Conservation (phyloP, 1,140 invertebrate genomes). For the Brachionus plicatilis region DNA sequence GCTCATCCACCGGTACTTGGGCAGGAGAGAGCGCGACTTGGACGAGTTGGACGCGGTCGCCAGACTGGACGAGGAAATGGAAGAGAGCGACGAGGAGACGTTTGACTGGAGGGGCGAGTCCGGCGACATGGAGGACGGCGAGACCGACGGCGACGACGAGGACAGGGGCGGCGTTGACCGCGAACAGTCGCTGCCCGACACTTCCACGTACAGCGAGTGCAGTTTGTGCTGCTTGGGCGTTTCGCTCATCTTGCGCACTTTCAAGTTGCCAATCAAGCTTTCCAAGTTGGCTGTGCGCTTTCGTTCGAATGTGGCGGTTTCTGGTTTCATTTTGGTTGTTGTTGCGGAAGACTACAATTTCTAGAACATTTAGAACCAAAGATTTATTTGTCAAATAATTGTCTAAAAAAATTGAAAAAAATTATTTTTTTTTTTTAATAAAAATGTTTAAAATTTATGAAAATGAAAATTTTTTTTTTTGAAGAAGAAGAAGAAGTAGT, state of each 20-base stretch:
- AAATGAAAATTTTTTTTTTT: too few relatives aligned
- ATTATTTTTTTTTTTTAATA: not conserved
- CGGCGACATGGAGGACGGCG: not conserved
- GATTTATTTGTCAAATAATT: not conserved
- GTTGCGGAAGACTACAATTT: conserved; percentile 3
- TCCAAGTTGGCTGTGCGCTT: conserved; percentile 36
- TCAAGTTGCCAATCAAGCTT: conserved; percentile 38
- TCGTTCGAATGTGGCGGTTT: not conserved
- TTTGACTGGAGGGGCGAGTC: conserved; percentile 10
- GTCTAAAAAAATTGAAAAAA: not conserved
- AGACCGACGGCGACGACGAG: not conserved
- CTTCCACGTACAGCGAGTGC: conserved; percentile 11
- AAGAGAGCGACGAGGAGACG: not conserved
- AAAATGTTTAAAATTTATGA: not conserved
- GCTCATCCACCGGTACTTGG: conserved; percentile 9
- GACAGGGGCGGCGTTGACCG: not conserved
- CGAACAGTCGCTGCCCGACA: conserved; percentile 8
- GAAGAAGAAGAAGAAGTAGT: not conserved
- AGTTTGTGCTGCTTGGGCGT: not conserved
- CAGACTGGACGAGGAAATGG: not conserved
- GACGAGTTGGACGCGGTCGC: conserved; percentile 20
- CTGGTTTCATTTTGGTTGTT: not conserved
- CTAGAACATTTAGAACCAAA: conserved; percentile 25
- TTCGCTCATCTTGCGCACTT: conserved; percentile 33
- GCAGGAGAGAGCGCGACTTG: not conserved